A percentile compares a stretch with the other conserved stretches of the same genome.
phyloP scores from a whole-genome alignment of 2,113 vertebrate species.

The Callithrix jacchus region DNA sequence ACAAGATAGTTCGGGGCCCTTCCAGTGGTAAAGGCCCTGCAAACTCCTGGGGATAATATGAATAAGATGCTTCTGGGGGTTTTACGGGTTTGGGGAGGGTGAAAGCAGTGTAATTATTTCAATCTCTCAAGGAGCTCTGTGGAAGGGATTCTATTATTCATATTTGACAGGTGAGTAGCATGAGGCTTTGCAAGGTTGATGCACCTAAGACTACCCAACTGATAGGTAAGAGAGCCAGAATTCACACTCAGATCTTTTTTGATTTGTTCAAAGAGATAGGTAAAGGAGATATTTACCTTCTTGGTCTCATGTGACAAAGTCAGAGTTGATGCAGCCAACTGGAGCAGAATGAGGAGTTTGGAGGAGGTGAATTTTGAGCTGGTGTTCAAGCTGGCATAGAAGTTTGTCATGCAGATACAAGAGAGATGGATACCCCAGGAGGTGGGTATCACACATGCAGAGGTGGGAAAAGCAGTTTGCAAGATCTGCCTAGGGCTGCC shows the following conservation, averaged over 20 bases:
- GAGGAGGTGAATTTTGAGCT: background rate
- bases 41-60: background rate
- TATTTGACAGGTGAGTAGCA: background rate
- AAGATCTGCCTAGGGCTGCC: fast-evolving
- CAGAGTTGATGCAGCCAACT: background rate
- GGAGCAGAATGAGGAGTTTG: background rate
- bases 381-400: background rate
- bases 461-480: no score
- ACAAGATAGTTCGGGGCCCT: background rate
- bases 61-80: background rate
- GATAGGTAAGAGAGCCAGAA: background rate
- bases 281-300: background rate
- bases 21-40: background rate
- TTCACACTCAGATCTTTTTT: background rate
- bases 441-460: background rate
- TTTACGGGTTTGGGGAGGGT: background rate
- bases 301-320: background rate
- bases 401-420: background rate
- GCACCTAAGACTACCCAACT: background rate
- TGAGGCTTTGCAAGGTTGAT: background rate
- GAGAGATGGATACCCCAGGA: background rate
- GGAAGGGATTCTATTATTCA: background rate
- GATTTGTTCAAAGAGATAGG: background rate
- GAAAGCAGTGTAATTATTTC: background rate
- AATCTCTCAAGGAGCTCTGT: background rate